Conservation (phyloP, 2,113 vertebrate genomes). For the Corythornis madagascariensis region DNA sequence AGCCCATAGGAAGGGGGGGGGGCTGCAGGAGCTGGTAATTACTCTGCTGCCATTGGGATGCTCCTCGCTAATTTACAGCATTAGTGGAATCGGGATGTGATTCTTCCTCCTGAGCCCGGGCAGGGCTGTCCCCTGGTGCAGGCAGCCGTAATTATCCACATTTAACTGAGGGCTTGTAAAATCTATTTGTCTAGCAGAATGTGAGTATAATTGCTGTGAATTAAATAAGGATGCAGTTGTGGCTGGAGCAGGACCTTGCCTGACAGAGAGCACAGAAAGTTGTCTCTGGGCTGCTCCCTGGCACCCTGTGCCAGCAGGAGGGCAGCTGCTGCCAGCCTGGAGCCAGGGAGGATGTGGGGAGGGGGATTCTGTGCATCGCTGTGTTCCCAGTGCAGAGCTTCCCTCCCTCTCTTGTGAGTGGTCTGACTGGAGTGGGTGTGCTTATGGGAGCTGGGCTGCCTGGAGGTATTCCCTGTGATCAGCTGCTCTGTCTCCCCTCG, state of each 20-base stretch:
- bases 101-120: conserved; percentile 14
- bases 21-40: conserved; percentile 69
- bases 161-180: conserved; percentile 62
- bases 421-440: background rate
- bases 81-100: background rate
- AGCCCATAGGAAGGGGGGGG: conserved; percentile 1
- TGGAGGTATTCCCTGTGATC: background rate
- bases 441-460: background rate
- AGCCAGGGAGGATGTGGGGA: background rate
- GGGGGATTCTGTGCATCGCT: background rate
- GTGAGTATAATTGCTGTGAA: conserved; percentile 35
- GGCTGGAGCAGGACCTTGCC: conserved; percentile 1
- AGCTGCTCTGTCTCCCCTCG: background rate
- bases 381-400: background rate
- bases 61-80: conserved; percentile 72
- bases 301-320: accelerated
- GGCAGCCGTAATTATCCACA: conserved; percentile 38
- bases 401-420: background rate
- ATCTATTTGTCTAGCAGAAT: conserved; percentile 65
- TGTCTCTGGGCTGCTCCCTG: background rate
- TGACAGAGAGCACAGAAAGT: background rate
- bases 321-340: background rate
- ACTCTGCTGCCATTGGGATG: conserved; percentile 73
- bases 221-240: conserved; percentile 2
- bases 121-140: conserved; percentile 2